Percentiles rank a stretch among this genome's conserved stretches.
Evolutionary conservation across 2,888 invertebrate genomes (phyloP).

Genomic region (Cyclophora punctaria): DNA sequence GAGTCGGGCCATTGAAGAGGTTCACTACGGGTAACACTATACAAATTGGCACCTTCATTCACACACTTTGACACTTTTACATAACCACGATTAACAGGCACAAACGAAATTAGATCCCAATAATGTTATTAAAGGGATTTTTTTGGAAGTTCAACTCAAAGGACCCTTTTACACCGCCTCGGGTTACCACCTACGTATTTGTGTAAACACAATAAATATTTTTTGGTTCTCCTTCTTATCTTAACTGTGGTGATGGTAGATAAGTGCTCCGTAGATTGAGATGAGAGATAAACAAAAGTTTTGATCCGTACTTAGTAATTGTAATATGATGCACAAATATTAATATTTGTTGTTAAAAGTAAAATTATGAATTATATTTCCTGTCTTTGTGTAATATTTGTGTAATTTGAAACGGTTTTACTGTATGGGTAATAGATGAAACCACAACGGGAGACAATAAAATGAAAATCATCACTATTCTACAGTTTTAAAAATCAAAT

Average conservation of each 20-base stretch:
- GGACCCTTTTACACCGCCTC: slow-evolving; percentile 48
- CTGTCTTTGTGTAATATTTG: too few relatives aligned
- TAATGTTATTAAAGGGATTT: slow-evolving; percentile 65
- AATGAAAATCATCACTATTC: too few relatives aligned
- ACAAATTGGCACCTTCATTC: slow-evolving; percentile 70
- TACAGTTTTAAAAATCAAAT: too few relatives aligned
- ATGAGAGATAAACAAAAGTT: slow-evolving; percentile 15
- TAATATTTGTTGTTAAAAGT: slow-evolving; percentile 3
- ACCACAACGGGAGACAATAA: too few relatives aligned
- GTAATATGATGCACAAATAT: slow-evolving; percentile 15
- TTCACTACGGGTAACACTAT: slow-evolving; percentile 43
- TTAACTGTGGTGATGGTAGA: slow-evolving; percentile 42
- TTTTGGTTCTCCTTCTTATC: slow-evolving; percentile 52
- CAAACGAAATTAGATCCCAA: slow-evolving; percentile 75
- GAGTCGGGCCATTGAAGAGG: slow-evolving; percentile 39
- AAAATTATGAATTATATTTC: too few relatives aligned
- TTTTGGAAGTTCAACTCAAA: slow-evolving; percentile 29
- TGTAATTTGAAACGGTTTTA: too few relatives aligned
- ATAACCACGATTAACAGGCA: slow-evolving; percentile 64
- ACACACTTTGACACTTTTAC: slow-evolving; percentile 66
- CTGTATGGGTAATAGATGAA: too few relatives aligned
- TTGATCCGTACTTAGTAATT: slow-evolving; percentile 10
- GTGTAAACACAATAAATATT: slow-evolving; percentile 73
- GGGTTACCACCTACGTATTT: slow-evolving; percentile 73
- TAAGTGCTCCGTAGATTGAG: slow-evolving; percentile 27